Evolutionary conservation across 1,140 invertebrate genomes (phyloP), one percentile per base, ranked within the genome.

Genomic region (Metaphire vulgaris): DNA sequence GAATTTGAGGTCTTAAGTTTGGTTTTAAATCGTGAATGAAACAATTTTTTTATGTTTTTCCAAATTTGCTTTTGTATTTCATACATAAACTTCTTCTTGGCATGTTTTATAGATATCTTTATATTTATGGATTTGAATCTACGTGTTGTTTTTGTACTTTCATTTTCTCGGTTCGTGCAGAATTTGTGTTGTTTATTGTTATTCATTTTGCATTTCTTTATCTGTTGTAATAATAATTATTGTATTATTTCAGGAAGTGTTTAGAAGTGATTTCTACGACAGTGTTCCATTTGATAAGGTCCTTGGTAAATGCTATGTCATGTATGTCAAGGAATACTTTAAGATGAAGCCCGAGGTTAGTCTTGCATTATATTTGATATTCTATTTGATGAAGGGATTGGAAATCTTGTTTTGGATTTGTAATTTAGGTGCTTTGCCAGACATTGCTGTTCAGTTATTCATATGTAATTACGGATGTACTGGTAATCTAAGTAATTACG

Each of bases 261-360:
- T 99, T 83, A 95, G 97, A 86, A 97, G 93, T 77, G 94, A 97
- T 79, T 90, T 92, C 77, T 91, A 92, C 81, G 89, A 93, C 79
- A 92, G 92, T 1, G 89, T 95, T 26, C 91, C 93, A 0, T 87
- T 98, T 79, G 91, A 92, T 77, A 92, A 96, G 83, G 91, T 99
- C 29, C 88, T 92, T n/a, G 95, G 95, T 1, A 90, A 92, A 79
- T 99, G 96, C 85, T 94, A 91, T 84, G 94, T 99, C 21, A 90
- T 99, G 89, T 93, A 92, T 83, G 92, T 97, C 0, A 95, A 95
- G 74, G 96, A 99, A 83, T 99, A 97, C 86, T 94, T 98, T 82
- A 92, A 94, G 81, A 90, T 90, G 82, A 90, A 90, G 79, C 95
- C 96, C 0, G 92, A 94, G 83, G 87, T 87, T 82, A 80, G 78